Percentiles rank a stretch among this genome's conserved stretches.
These are phyloP conservation scores for Microchrysa polita DNA, from an alignment of 2,888 invertebrate species.

Conservation along the genomic window DNA sequence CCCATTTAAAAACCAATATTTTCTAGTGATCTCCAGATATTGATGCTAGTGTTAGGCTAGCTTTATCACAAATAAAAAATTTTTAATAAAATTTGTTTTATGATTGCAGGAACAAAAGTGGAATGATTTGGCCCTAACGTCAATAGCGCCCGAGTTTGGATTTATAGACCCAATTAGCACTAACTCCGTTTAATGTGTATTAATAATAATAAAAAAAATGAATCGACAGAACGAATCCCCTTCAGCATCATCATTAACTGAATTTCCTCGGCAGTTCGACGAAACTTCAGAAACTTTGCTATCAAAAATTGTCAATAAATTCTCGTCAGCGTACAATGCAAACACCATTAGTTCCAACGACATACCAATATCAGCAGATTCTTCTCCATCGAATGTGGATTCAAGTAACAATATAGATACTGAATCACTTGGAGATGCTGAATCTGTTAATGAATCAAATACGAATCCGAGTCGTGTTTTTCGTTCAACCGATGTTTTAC, in stretches of 20 bases:
- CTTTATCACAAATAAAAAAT: too few relatives aligned
- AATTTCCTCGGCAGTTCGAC: slow-evolving; percentile 72
- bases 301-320: slow-evolving; percentile 63
- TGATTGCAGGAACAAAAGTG: slow-evolving; percentile 26
- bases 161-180: slow-evolving; percentile 61
- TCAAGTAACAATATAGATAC: slow-evolving; percentile 53
- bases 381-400: slow-evolving; percentile 54
- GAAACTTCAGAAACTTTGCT: slow-evolving; percentile 63
- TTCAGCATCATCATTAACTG: slow-evolving; percentile 75
- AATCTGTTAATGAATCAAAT: neutral
- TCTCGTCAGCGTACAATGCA: slow-evolving; percentile 64
- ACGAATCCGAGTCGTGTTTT: neutral
- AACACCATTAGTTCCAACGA: slow-evolving; percentile 63
- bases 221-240: slow-evolving; percentile 68
- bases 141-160: slow-evolving; percentile 12
- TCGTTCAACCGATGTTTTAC: neutral
- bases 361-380: slow-evolving; percentile 54
- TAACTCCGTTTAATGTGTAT: slow-evolving; percentile 57
- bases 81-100: neutral
- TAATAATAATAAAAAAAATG: slow-evolving; percentile 59
- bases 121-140: slow-evolving; percentile 32
- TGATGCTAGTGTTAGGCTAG: too few relatives aligned
- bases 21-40: too few relatives aligned
- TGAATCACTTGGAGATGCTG: slow-evolving; percentile 38
- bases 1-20: too few relatives aligned